Evolutionary conservation across 2,797 vertebrate species (phyloP), one percentile per base, ranked within the genome.

Genomic region (Eulemur coronatus): DNA sequence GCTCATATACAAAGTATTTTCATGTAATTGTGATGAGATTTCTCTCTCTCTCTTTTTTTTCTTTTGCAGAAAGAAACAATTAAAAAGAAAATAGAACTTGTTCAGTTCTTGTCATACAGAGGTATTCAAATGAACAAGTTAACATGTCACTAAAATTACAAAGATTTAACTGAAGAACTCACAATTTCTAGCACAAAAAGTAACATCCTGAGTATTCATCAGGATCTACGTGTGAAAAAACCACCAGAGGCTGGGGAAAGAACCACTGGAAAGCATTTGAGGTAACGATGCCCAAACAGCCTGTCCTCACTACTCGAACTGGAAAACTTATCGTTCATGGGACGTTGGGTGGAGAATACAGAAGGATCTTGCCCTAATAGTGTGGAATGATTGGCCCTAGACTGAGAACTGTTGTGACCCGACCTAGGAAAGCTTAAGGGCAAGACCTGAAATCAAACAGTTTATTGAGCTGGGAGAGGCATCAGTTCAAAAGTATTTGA

Each of bases 151-250:
- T 79, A 75, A 96, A 85, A 84, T 73, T 91, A 76, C 13, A 73
- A 91, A 93, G 72, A 63, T 78, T 78, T 67, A 93, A 72, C 30
- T 81, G 48, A 91, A 17, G 38, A 91, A 93, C 5, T 88, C 76
- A 86, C 3, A 82, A 33, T 79, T 87, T 96, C 69, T 65, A 93
- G 46, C 12, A 79, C 33, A 72, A 52, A 5, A 67, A 84, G 14
- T 48, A 72, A 24, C n/a, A 91, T 1, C 46, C 38, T 91, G 18
- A 91, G 63, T n/a, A 70, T 70, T 81, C 38, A 35, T 59, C 41
- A 91, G 41, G 17, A 48, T 4, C 11, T 43, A 13, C 12, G 22
- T 43, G 28, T 57, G 14, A 70, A 22, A 15, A 78, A 78, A 65
- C 35, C 41, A 14, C 35, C 13, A 24, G 41, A 38, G 15, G 7